phyloP scores from a whole-genome alignment of 2,888 invertebrate genomes.

The Perizoma affinitatum region DNA sequence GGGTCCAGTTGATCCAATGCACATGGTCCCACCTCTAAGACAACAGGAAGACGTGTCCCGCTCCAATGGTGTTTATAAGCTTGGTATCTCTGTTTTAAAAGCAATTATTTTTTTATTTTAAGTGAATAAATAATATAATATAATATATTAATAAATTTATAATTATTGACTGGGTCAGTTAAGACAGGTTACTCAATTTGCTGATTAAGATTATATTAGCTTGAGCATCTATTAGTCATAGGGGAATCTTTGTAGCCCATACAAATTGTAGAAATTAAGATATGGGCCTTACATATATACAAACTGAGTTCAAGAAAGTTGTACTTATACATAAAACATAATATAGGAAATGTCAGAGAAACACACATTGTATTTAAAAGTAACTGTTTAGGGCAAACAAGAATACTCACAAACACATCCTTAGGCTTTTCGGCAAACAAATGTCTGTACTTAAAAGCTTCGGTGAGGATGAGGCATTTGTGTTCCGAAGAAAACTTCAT shows the following conservation, averaged over 20 bases:
- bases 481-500: slow-evolving; percentile 99
- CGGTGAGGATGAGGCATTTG: slow-evolving; percentile 95
- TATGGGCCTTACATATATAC: no score
- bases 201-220: background rate
- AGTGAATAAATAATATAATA: no score
- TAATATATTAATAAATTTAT: background rate
- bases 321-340: no score
- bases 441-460: slow-evolving; percentile 92
- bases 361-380: no score
- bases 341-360: no score
- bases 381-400: no score
- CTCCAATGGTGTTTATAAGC: slow-evolving; percentile 99
- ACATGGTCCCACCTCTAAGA: slow-evolving; percentile 95
- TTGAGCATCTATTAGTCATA: no score
- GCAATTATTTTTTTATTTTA: background rate
- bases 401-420: slow-evolving; percentile 87
- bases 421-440: slow-evolving; percentile 92
- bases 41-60: slow-evolving; percentile 93
- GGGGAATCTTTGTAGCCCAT: no score
- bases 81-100: slow-evolving; percentile 87
- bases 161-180: background rate
- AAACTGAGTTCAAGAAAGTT: no score
- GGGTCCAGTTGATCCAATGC: slow-evolving; percentile 96
- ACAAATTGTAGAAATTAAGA: no score
- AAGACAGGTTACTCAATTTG: background rate